A percentile compares a stretch with the other conserved stretches of the same genome.
phyloP scores from a whole-genome alignment of 2,797 vertebrate species.

The Melanotaenia boesemani region DNA sequence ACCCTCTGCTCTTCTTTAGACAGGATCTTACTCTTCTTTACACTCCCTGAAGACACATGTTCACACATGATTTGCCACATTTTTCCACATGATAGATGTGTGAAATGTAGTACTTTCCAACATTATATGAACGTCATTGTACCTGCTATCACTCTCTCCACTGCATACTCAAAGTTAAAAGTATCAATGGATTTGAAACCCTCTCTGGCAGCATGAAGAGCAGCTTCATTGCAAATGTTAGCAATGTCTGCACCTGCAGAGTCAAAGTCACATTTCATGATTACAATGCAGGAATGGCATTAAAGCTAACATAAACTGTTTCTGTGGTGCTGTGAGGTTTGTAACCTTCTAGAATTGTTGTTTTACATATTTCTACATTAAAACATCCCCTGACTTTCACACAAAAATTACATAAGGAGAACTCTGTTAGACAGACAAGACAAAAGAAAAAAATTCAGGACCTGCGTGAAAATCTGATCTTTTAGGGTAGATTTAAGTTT shows the following conservation, averaged over 20 bases:
- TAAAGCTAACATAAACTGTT: background rate
- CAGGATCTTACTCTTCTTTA: slow-evolving; percentile 94
- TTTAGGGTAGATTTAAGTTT: background rate
- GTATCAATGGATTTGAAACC: slow-evolving; percentile 93
- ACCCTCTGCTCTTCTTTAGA: slow-evolving; percentile 94
- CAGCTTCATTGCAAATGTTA: slow-evolving; percentile 97
- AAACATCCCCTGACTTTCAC: too few relatives aligned
- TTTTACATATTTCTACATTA: too few relatives aligned
- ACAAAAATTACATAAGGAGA: too few relatives aligned
- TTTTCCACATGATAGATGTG: background rate
- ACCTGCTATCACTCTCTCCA: slow-evolving; percentile 97
- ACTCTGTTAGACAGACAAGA: too few relatives aligned
- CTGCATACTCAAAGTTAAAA: slow-evolving; percentile 94
- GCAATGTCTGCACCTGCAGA: slow-evolving; percentile 96
- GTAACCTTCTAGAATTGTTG: background rate
- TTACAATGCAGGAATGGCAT: background rate
- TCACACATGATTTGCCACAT: slow-evolving; percentile 9
- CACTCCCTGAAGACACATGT: slow-evolving; percentile 84
- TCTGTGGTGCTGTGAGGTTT: background rate
- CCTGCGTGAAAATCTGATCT: background rate
- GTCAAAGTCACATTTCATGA: slow-evolving; percentile 5
- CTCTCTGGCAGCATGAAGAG: slow-evolving; percentile 95
- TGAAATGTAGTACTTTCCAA: background rate
- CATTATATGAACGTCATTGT: background rate
- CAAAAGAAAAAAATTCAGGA: too few relatives aligned